Evolutionary conservation across 2,888 invertebrate genomes (phyloP).

Genomic region (Ochropleura plecta): DNA sequence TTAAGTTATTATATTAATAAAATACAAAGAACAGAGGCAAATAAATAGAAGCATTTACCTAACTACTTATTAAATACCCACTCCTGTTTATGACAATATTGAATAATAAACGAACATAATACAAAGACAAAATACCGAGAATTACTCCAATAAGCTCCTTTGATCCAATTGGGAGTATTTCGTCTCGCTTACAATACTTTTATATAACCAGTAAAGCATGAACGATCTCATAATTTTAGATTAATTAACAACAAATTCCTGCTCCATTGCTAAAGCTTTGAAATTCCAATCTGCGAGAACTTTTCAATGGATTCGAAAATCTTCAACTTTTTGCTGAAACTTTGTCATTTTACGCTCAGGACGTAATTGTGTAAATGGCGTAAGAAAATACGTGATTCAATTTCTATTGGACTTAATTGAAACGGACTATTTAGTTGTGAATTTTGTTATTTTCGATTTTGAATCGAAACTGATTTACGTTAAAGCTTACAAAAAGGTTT

Average conservation of each 20-base stretch:
- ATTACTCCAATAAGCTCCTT: conserved; percentile 29
- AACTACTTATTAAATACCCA: conserved; percentile 5
- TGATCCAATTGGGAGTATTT: conserved; percentile 26
- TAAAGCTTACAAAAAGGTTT: neutral
- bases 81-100: neutral
- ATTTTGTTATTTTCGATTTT: conserved; percentile 41
- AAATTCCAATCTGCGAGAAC: conserved; percentile 63
- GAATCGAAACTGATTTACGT: conserved; percentile 7
- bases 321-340: conserved; percentile 63
- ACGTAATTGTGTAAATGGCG: conserved; percentile 63
- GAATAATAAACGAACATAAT: conserved; percentile 10
- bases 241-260: conserved; percentile 63
- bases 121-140: conserved; percentile 14
- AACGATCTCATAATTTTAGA: conserved; percentile 62
- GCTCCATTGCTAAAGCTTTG: conserved; percentile 45
- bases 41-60: neutral
- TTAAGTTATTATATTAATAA: too few relatives aligned
- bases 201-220: conserved; percentile 49
- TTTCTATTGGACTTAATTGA: conserved; percentile 59
- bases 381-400: conserved; percentile 65
- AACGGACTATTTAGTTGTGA: conserved; percentile 40
- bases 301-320: conserved; percentile 65
- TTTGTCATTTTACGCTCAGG: conserved; percentile 62
- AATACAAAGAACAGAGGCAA: neutral
- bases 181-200: conserved; percentile 39